A percentile compares a stretch with the other conserved stretches of the same genome.
Conservation (phyloP, 1,140 invertebrate genomes). For the Ditylenchus dipsaci region DNA sequence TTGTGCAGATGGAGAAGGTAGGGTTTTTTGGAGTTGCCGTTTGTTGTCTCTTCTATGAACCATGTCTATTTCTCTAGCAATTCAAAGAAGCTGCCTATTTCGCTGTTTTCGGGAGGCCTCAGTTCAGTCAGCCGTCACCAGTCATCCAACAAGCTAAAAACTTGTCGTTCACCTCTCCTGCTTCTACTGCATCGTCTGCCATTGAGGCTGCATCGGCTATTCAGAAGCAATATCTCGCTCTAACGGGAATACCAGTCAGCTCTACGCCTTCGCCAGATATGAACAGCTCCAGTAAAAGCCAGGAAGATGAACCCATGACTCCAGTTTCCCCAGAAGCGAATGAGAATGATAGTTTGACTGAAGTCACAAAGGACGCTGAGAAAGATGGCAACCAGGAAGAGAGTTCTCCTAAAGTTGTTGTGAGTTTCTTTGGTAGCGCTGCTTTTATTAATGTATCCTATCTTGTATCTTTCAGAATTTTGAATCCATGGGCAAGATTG, state of each 20-base stretch:
- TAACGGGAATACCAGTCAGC: too few species aligned
- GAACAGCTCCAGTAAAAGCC: neutral
- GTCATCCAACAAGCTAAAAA: neutral
- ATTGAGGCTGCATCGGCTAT: neutral
- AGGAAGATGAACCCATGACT: neutral
- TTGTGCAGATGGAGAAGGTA: conserved; percentile 32
- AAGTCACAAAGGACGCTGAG: neutral
- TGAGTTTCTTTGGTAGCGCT: neutral
- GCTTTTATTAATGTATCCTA: too few species aligned
- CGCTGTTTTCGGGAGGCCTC: neutral
- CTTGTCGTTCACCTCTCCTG: neutral
- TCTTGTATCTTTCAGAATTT: conserved; percentile 28
- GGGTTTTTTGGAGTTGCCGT: too few species aligned
- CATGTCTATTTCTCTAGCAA: conserved; percentile 16
- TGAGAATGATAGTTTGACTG: neutral
- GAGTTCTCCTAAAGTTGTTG: neutral
- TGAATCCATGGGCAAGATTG: conserved; percentile 40
- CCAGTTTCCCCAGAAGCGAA: neutral
- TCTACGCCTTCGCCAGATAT: neutral
- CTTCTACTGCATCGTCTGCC: neutral
- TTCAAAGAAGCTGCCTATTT: conserved; percentile 30
- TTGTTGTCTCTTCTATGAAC: too few species aligned
- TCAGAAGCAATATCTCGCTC: too few species aligned
- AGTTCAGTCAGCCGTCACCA: neutral
- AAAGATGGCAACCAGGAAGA: neutral